A percentile compares a stretch with the other conserved stretches of the same genome.
Evolutionary conservation across 2,888 invertebrate species (phyloP).

Genomic region (Andrena bicolor): DNA sequence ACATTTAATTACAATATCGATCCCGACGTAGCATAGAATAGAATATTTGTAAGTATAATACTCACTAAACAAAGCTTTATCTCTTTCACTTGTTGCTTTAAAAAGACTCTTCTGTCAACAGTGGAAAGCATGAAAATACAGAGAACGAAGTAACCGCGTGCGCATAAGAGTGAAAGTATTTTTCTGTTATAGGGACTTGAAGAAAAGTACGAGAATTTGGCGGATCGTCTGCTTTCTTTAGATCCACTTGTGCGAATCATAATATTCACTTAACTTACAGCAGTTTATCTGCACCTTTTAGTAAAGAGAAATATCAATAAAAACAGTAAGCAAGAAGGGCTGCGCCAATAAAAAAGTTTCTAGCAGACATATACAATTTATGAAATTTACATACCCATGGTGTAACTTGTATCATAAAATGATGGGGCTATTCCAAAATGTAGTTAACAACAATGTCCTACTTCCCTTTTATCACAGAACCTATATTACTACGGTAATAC

Average conservation of each 20-base stretch:
- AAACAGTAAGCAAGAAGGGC: not conserved
- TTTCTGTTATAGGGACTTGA: not conserved
- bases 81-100: not conserved
- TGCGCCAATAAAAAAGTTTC: not conserved
- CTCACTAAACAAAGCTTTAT: constrained; percentile 1
- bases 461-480: not conserved
- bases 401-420: not conserved
- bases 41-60: not conserved
- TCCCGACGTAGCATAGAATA: not conserved
- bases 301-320: not conserved
- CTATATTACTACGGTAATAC: not conserved
- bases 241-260: not conserved
- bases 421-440: not conserved
- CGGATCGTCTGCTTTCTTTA: not conserved
- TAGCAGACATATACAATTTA: constrained; percentile 6
- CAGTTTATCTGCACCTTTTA: not conserved
- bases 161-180: not conserved
- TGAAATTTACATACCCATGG: not conserved
- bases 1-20: not conserved
- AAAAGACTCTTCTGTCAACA: not conserved
- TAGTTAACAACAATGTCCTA: not conserved
- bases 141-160: not conserved
- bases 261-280: not conserved
- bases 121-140: not conserved
- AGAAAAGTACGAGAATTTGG: not conserved